phyloP scores from a whole-genome alignment of 2,888 invertebrate species.

The Acanthopleura granulata region DNA sequence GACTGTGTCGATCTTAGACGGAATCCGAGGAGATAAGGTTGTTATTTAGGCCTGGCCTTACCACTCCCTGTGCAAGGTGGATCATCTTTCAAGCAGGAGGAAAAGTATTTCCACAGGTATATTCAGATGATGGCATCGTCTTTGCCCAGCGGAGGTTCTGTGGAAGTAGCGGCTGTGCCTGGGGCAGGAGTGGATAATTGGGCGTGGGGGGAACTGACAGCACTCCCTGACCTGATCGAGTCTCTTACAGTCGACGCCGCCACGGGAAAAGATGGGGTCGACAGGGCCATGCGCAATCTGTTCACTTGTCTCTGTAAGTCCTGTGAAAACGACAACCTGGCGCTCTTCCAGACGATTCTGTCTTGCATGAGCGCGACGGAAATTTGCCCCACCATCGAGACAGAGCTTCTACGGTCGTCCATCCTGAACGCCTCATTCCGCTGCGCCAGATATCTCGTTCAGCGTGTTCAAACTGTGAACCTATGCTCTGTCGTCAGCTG shows the following conservation, averaged over 20 bases:
- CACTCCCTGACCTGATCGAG: not conserved
- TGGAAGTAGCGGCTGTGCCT: not conserved
- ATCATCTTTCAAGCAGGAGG: no score
- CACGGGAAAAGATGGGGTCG: not conserved
- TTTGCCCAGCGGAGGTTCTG: not conserved
- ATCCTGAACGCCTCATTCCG: not conserved
- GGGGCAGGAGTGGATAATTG: not conserved
- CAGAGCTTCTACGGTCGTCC: not conserved
- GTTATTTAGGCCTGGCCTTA: no score
- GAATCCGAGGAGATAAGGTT: no score
- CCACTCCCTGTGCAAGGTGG: no score
- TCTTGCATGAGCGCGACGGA: not conserved
- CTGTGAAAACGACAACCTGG: constrained; percentile 7
- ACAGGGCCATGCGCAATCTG: not conserved
- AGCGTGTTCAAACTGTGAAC: not conserved
- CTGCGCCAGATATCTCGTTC: not conserved
- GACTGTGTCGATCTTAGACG: no score
- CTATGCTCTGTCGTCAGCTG: not conserved
- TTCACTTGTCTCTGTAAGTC: not conserved
- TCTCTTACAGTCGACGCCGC: not conserved
- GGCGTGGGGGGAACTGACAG: not conserved
- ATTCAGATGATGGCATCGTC: not conserved
- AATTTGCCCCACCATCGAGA: not conserved
- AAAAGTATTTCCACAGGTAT: no score
- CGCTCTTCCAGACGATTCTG: not conserved